These are phyloP conservation scores for Stegana nigrithorax DNA, from an alignment of 2,888 invertebrate species.

Conservation along the genomic window DNA sequence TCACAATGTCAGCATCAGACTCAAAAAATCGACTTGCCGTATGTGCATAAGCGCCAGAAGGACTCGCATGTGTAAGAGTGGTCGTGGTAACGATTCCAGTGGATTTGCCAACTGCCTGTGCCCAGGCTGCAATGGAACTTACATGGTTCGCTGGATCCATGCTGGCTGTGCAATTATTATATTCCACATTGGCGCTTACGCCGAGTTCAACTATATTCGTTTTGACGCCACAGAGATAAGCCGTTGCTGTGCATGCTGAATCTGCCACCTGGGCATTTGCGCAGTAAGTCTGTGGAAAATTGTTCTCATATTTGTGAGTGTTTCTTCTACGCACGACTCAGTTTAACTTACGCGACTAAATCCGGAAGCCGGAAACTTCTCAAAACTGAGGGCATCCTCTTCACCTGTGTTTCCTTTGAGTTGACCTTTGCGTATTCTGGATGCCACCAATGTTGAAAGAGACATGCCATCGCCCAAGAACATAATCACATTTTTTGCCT, in stretches of 20 bases:
- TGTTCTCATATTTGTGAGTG: no score
- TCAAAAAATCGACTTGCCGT: slow-evolving; percentile 80
- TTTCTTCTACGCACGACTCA: background rate
- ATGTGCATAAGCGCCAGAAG: slow-evolving; percentile 75
- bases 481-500: background rate
- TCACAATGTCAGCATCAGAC: slow-evolving; percentile 72
- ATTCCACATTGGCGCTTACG: slow-evolving; percentile 75
- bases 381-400: background rate
- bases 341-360: background rate
- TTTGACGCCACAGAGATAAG: slow-evolving; percentile 74
- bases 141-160: slow-evolving; percentile 73
- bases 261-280: slow-evolving; percentile 78
- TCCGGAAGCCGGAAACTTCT: background rate
- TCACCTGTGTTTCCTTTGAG: background rate
- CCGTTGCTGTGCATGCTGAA: slow-evolving; percentile 74
- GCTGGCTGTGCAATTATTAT: slow-evolving; percentile 74
- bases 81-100: slow-evolving; percentile 81
- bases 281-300: slow-evolving; percentile 71
- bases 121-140: slow-evolving; percentile 76
- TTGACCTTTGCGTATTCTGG: background rate
- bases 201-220: slow-evolving; percentile 77
- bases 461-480: background rate
- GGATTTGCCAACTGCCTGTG: slow-evolving; percentile 73
- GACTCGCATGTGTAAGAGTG: slow-evolving; percentile 82
- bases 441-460: background rate